Evolutionary conservation across 2,888 invertebrate genomes (phyloP).

Genomic region (Cryptus viduatorius): DNA sequence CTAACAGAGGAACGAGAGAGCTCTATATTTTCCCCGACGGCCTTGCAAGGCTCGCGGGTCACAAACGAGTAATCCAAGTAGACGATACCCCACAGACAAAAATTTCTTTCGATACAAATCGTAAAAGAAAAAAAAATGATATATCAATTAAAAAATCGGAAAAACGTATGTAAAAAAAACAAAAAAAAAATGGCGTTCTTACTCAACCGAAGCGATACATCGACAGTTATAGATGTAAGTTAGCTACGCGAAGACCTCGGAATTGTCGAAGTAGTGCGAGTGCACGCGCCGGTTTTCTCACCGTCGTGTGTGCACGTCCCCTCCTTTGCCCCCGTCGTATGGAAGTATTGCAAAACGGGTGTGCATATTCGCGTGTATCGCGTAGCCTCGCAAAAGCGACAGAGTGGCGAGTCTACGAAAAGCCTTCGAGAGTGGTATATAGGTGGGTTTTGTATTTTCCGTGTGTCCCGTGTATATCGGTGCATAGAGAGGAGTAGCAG

Average conservation of each 20-base stretch:
- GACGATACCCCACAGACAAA: not conserved
- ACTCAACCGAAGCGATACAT: not conserved
- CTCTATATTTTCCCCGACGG: slow-evolving; percentile 63
- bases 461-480: slow-evolving; percentile 46
- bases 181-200: not conserved
- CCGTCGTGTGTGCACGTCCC: slow-evolving; percentile 5
- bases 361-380: slow-evolving; percentile 9
- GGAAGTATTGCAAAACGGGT: slow-evolving; percentile 17
- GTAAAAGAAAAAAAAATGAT: slow-evolving; percentile 6
- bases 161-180: not conserved
- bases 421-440: not conserved
- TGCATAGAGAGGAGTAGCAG: not conserved
- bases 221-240: slow-evolving; percentile 36
- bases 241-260: slow-evolving; percentile 54
- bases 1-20: not conserved
- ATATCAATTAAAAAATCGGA: not conserved
- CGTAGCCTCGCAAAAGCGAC: not conserved
- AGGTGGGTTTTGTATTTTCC: slow-evolving; percentile 45
- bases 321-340: not conserved
- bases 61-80: slow-evolving; percentile 52
- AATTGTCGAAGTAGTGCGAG: slow-evolving; percentile 55
- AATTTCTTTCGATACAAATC: not conserved
- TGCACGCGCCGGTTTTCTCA: slow-evolving; percentile 67
- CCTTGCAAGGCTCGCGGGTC: slow-evolving; percentile 63
- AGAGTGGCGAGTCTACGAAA: not conserved